These are phyloP conservation scores for Antedon bifida DNA, from an alignment of 35 echinoderm and acorn worm genomes.

Conservation along the genomic window DNA sequence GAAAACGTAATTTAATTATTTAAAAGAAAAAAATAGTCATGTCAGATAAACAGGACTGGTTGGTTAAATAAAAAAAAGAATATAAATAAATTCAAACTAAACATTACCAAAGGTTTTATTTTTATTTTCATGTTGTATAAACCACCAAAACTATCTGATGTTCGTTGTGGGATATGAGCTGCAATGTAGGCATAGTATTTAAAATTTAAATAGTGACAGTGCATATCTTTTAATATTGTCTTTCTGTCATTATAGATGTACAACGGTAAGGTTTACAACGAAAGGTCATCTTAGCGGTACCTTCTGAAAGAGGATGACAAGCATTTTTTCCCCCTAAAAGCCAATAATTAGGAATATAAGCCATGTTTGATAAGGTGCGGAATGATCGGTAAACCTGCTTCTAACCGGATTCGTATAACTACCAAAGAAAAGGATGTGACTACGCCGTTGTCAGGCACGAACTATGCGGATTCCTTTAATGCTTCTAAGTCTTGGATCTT, in stretches of 20 bases:
- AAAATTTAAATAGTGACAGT: too few species aligned
- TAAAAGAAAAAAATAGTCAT: too few species aligned
- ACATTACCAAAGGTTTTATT: too few species aligned
- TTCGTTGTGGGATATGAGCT: too few species aligned
- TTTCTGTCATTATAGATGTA: not conserved
- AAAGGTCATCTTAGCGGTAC: not conserved
- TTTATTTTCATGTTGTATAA: too few species aligned
- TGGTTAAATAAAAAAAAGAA: too few species aligned
- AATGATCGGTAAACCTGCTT: not conserved
- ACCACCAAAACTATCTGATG: too few species aligned
- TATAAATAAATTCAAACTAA: too few species aligned
- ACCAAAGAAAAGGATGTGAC: not conserved
- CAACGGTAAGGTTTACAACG: not conserved
- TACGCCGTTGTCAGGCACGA: not conserved
- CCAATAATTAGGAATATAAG: not conserved
- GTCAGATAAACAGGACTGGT: too few species aligned
- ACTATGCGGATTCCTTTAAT: not conserved
- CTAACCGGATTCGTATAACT: not conserved
- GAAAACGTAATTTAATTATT: too few species aligned
- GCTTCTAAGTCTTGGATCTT: not conserved
- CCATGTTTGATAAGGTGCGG: not conserved
- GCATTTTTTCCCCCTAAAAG: not conserved
- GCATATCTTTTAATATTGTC: not conserved
- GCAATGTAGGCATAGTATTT: too few species aligned
- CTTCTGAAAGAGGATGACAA: not conserved